Conservation (phyloP, 2,888 invertebrate genomes). For the Polyploca ridens region DNA sequence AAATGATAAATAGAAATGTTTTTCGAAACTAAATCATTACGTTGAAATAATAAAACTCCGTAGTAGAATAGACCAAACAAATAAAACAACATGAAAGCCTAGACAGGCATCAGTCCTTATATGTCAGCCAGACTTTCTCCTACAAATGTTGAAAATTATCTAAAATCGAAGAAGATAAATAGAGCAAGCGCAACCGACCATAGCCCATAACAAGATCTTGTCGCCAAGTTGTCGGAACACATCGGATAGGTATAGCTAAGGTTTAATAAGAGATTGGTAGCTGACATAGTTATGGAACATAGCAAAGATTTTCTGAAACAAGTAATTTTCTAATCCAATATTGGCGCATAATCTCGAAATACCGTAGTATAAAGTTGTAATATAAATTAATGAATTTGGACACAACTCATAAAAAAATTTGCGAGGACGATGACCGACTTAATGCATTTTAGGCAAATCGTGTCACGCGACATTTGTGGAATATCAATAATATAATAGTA, state of each 20-base stretch:
- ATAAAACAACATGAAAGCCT: too few relatives aligned
- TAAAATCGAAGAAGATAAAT: slow-evolving; percentile 66
- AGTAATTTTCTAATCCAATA: background rate
- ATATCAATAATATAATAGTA: slow-evolving; percentile 3
- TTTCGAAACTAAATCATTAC: too few relatives aligned
- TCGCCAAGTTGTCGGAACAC: slow-evolving; percentile 34
- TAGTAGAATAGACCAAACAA: too few relatives aligned
- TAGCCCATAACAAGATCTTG: slow-evolving; percentile 45
- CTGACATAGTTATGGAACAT: slow-evolving; percentile 10
- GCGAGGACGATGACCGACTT: background rate
- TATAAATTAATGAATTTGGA: slow-evolving; percentile 3
- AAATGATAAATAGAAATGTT: too few relatives aligned
- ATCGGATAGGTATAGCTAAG: background rate
- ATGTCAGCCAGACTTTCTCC: slow-evolving; percentile 51
- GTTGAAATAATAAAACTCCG: too few relatives aligned
- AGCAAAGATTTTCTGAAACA: background rate
- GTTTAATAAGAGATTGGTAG: slow-evolving; percentile 32
- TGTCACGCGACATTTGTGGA: slow-evolving; percentile 3
- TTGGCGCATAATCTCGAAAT: too few relatives aligned
- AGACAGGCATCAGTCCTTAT: slow-evolving; percentile 25
- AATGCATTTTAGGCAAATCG: background rate
- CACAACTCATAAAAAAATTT: slow-evolving; percentile 9
- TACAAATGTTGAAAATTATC: slow-evolving; percentile 51
- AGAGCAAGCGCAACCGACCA: slow-evolving; percentile 45
- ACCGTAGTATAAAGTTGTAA: too few relatives aligned